Base-by-base conservation (phyloP, 2,888 invertebrate species). In the Hermodice carunculata region DNA sequence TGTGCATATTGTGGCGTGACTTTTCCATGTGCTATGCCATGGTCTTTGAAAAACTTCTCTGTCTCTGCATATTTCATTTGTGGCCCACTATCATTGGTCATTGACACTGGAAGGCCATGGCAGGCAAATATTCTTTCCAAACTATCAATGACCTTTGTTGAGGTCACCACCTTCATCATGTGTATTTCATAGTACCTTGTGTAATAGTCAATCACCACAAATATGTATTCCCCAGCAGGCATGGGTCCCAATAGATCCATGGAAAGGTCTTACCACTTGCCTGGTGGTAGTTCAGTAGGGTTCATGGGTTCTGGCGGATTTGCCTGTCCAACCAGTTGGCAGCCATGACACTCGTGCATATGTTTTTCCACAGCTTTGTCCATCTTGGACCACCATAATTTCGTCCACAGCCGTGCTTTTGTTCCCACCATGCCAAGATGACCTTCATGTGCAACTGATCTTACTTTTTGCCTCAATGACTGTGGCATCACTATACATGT, bases 321-420 rank as follows among this genome's bases (percentile, higher is more conserved):
- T 37, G 17, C 8, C 1, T 42, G n/a, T 19, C 26, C 48, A 2
- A 46, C 52, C 14, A 49, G 31, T 34, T 56, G 56, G 28, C 61
- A 56, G 19, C 42, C 43, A 49, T 42, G 37, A 26, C 49, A 54
- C 1, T 28, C 6, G 11, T 60, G 52, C 3, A 64, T n/a, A n/a
- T 24, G 24, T 14, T 24, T 48, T 48, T 64, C 64, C 34, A 60
- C 59, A 8, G 52, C 26, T 28, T 46, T 46, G n/a, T n/a, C n/a
- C n/a, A n/a, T n/a, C n/a, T n/a, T n/a, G n/a, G 64, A 54, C 53
- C 53, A 64, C 64, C 64, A 64, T 1, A 52, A 49, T 31, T 54
- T 66, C 26, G 43, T 31, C 19, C 66, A 2, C 1, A 66, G 31
- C 19, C 49, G 14, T 17, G 48, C 26, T 19, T 66, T 66, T 28